Evolutionary conservation across 2,113 vertebrate species (phyloP).

Genomic region (Nesogale talazaci): DNA sequence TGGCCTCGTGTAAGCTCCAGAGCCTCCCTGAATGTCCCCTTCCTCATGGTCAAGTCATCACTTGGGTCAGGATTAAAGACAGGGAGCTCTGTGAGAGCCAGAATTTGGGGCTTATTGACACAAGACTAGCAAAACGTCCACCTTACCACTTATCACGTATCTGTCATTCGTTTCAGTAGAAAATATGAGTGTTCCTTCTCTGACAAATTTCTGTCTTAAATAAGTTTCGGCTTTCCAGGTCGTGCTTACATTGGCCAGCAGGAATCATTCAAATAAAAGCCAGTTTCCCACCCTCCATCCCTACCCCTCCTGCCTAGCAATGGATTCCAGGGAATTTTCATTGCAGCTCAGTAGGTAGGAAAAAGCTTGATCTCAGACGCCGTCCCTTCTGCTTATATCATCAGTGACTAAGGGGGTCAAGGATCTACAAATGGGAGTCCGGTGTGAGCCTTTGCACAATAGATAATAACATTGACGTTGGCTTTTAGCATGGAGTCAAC

Average conservation of each 20-base stretch:
- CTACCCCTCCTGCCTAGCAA: neutral
- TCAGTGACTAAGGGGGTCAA: conserved; percentile 24
- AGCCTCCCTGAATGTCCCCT: neutral
- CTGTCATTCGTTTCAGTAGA: neutral
- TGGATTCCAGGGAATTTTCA: neutral
- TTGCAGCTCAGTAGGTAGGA: neutral
- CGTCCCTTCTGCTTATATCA: conserved; percentile 31
- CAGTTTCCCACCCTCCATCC: neutral
- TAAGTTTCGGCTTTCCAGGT: neutral
- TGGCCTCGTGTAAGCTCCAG: too few species aligned
- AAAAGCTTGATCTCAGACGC: conserved; percentile 24
- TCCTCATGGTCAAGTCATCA: neutral
- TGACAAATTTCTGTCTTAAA: neutral
- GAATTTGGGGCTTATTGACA: neutral
- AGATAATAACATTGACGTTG: neutral
- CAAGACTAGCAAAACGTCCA: neutral
- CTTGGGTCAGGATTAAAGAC: neutral
- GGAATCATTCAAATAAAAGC: neutral
- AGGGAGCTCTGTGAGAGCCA: neutral
- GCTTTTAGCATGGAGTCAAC: neutral
- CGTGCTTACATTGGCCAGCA: neutral
- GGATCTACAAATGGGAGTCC: conserved; percentile 10
- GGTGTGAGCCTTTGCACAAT: neutral
- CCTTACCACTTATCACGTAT: neutral
- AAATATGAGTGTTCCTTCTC: neutral